These are phyloP conservation scores for Thamnaconus septentrionalis DNA, from an alignment of 2,113 vertebrate species.

Conservation along the genomic window DNA sequence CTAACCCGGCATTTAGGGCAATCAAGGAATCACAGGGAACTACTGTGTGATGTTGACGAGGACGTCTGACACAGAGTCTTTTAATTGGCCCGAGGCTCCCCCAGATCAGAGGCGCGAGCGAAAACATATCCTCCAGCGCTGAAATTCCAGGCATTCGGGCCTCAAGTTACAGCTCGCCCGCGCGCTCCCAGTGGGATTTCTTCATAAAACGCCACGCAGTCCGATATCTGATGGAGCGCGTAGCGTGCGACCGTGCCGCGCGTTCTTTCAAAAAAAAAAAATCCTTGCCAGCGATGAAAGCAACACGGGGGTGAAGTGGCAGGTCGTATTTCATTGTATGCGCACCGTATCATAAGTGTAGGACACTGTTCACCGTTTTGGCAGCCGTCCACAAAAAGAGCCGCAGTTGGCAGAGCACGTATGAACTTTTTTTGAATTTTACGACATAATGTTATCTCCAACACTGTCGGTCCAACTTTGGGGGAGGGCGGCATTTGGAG, in stretches of 20 bases:
- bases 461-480: conserved; percentile 23
- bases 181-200: conserved; percentile 71
- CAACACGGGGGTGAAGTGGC: conserved; percentile 7
- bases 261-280: conserved; percentile 1
- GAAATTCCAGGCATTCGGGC: conserved; percentile 89
- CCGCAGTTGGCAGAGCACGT: conserved; percentile 23
- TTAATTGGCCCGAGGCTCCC: conserved; percentile 54
- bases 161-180: conserved; percentile 83
- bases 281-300: conserved; percentile 23
- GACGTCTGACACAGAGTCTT: conserved; percentile 56
- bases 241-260: conserved; percentile 36
- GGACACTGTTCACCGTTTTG: conserved; percentile 36
- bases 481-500: conserved; percentile 25
- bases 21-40: conserved; percentile 50
- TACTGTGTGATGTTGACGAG: conserved; percentile 44
- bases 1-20: conserved; percentile 58
- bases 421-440: conserved; percentile 29
- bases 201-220: conserved; percentile 67
- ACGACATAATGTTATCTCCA: conserved; percentile 45
- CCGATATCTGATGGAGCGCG: conserved; percentile 65
- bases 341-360: conserved; percentile 14
- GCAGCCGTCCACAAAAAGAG: conserved; percentile 39
- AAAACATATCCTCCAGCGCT: conserved; percentile 72
- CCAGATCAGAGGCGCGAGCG: conserved; percentile 61
- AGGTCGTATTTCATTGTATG: conserved; percentile 37